These are phyloP conservation scores for Torymus tubicola DNA, from an alignment of 2,888 invertebrate species.

Conservation along the genomic window DNA sequence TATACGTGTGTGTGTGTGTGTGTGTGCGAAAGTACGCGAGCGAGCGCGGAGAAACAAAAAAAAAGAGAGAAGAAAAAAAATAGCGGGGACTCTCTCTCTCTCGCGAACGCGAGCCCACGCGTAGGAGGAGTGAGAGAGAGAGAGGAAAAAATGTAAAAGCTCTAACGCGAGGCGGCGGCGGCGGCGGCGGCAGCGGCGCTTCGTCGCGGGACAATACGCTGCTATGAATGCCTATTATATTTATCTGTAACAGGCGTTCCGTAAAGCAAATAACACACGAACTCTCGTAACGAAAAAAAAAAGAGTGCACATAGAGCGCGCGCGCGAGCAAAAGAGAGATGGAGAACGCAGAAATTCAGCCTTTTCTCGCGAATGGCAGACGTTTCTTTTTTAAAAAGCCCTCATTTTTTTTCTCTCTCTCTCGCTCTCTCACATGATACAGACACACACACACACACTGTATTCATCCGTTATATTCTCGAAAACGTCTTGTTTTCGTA, in stretches of 20 bases:
- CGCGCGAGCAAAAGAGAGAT: not conserved
- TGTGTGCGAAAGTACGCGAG: slow-evolving; percentile 45
- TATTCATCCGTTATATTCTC: slow-evolving; percentile 27
- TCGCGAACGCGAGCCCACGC: slow-evolving; percentile 67
- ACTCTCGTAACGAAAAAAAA: slow-evolving; percentile 51
- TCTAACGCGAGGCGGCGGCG: slow-evolving; percentile 64
- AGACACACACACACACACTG: too few species aligned
- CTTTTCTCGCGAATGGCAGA: slow-evolving; percentile 36
- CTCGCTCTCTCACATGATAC: not conserved
- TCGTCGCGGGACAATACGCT: slow-evolving; percentile 75
- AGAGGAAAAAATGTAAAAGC: slow-evolving; percentile 73
- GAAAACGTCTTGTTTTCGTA: slow-evolving; percentile 31
- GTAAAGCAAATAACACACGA: slow-evolving; percentile 74
- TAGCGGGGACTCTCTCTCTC: slow-evolving; percentile 38
- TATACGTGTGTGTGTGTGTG: too few species aligned
- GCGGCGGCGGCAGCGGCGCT: slow-evolving; percentile 70
- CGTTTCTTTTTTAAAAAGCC: slow-evolving; percentile 33
- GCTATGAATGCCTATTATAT: slow-evolving; percentile 77
- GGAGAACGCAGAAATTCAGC: slow-evolving; percentile 16
- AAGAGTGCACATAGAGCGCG: slow-evolving; percentile 3
- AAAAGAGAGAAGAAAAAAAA: slow-evolving; percentile 64
- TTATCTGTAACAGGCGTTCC: slow-evolving; percentile 77
- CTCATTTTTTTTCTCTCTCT: not conserved
- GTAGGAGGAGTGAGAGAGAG: slow-evolving; percentile 63
- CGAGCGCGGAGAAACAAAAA: slow-evolving; percentile 41